Percentiles rank a stretch among this genome's conserved stretches.
Evolutionary conservation across 2,888 invertebrate species (phyloP).

Genomic region (Sclerodermus sp.): DNA sequence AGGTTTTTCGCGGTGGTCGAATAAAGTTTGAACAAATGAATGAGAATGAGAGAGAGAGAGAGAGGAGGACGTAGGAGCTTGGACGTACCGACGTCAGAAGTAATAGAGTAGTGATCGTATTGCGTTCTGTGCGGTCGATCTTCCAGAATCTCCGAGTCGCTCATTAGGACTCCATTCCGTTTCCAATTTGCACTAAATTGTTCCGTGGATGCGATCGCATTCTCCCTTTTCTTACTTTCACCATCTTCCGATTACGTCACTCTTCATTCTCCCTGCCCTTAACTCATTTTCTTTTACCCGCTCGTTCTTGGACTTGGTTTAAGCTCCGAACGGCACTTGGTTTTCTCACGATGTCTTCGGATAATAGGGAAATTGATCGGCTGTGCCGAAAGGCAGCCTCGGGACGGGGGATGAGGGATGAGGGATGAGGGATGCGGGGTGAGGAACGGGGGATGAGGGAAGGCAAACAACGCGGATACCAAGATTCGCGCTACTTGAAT

Average conservation of each 20-base stretch:
- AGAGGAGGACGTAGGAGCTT: no score
- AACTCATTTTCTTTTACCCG: conserved; percentile 7
- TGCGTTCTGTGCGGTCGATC: conserved; percentile 11
- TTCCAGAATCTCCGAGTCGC: conserved; percentile 1
- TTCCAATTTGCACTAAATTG: conserved; percentile 38
- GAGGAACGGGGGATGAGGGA: no score
- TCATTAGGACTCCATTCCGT: conserved; percentile 31
- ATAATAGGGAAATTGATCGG: conserved; percentile 32
- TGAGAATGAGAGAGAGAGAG: no score
- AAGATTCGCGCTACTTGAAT: no score
- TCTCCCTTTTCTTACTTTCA: conserved; percentile 10
- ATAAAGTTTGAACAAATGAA: no score
- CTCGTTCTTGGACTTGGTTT: conserved; percentile 12
- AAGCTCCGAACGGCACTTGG: conserved; percentile 4
- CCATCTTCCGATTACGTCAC: conserved; percentile 4
- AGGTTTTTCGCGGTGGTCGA: no score
- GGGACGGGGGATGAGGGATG: no score
- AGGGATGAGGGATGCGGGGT: no score
- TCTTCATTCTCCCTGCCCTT: conserved; percentile 4
- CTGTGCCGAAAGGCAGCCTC: conserved; percentile 4
- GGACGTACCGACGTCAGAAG: no score
- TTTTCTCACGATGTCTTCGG: conserved; percentile 9
- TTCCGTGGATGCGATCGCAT: conserved; percentile 23
- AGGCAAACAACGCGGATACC: no score
- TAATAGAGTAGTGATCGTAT: not conserved